phyloP scores from a whole-genome alignment of 2,888 invertebrate species.

The Oxycera nigricornis region DNA sequence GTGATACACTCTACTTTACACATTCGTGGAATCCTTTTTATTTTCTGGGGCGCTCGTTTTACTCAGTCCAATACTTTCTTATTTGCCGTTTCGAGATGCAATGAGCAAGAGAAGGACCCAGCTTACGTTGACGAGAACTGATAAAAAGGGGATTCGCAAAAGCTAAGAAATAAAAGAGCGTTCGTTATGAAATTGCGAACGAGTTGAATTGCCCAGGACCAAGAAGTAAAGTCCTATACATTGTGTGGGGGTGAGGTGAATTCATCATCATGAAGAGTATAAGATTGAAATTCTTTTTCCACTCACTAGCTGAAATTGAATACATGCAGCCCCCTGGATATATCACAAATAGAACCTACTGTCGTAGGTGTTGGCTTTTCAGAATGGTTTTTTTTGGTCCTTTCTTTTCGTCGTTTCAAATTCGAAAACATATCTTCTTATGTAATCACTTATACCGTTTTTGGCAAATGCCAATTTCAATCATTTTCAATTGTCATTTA shows the following conservation, averaged over 20 bases:
- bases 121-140: neutral
- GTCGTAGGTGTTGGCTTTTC: too few species aligned
- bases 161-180: slow-evolving; percentile 14
- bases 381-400: too few species aligned
- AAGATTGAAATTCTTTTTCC: slow-evolving; percentile 6
- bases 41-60: slow-evolving; percentile 3
- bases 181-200: slow-evolving; percentile 29
- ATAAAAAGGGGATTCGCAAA: neutral
- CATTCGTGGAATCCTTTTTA: slow-evolving; percentile 16
- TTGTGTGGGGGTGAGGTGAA: neutral
- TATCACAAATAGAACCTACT: too few species aligned
- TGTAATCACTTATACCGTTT: too few species aligned
- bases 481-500: too few species aligned
- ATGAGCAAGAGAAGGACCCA: slow-evolving; percentile 1
- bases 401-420: too few species aligned
- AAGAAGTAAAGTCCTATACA: too few species aligned
- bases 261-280: neutral
- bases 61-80: neutral
- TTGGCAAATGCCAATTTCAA: too few species aligned
- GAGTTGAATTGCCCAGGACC: slow-evolving; percentile 16
- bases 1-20: slow-evolving; percentile 30
- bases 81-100: neutral
- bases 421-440: too few species aligned
- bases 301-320: too few species aligned
- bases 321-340: too few species aligned